Base-by-base conservation (phyloP, 2,797 vertebrate species). In the Crocidura indochinensis region DNA sequence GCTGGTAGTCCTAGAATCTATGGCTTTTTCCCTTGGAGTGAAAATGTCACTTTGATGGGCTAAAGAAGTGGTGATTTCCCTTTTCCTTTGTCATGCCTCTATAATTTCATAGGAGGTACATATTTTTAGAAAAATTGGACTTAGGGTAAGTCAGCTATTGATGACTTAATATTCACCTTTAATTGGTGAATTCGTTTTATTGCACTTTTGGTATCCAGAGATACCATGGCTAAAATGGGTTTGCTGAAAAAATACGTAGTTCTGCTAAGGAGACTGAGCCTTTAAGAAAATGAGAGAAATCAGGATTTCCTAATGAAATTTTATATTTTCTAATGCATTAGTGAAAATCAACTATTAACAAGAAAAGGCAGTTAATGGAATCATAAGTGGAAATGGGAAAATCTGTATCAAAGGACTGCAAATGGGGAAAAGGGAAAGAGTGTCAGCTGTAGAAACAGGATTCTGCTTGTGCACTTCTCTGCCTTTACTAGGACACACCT, bases 61-160 rank as follows among this genome's bases (percentile, higher is more conserved):
- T 46, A 92, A 77, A 84, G 51, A 27, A 7, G 20, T 6, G 49
- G 20, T 65, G 26, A 84, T 44, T 51, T 62, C n/a, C 60, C 20
- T 53, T 10, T 87, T 44, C 24, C 26, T 15, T n/a, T 51, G 71
- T n/a, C 71, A 26, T 76, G 80, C 51, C 51, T 84, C 17, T 84
- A 84, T 84, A 78, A 68, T 67, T 27, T 29, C 80, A 91, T 38
- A 68, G 49, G 73, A 88, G 8, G 29, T 68, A 93, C 49, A 76
- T 83, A 91, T 73, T 76, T 74, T 62, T 64, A 78, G 69, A 26
- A 46, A 84, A 86, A 67, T 4, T 65, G 4, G 20, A 74, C 53
- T 81, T 89, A 51, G 44, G 67, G 15, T 27, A 84, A 84, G 44
- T 49, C 9, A 49, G 22, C 1, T 67, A 67, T 91, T n/a, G 6